Evolutionary conservation across 1,140 invertebrate species (phyloP).

Genomic region (Bombyx mori): DNA sequence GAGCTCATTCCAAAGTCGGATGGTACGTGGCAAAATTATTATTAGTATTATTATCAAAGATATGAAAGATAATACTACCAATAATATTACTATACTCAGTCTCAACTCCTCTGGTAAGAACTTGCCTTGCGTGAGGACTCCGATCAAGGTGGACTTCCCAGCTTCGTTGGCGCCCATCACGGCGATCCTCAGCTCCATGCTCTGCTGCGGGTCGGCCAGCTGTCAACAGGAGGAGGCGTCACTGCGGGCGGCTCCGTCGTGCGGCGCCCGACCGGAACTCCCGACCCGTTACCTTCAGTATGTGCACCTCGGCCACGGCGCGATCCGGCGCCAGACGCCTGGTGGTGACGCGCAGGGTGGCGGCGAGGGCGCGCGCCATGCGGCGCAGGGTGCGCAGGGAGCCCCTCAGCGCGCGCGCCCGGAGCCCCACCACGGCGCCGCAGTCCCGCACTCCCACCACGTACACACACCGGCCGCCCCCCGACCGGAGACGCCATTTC

Average conservation of each 20-base stretch:
- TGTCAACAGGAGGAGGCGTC: conserved; percentile 22
- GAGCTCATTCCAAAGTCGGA: too few relatives aligned
- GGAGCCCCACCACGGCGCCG: conserved; percentile 87
- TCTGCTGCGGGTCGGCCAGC: conserved; percentile 92
- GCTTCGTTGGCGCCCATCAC: conserved; percentile 95
- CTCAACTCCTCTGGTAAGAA: neutral
- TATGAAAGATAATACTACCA: too few relatives aligned
- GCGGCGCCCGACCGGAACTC: neutral
- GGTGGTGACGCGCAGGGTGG: conserved; percentile 81
- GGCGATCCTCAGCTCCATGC: conserved; percentile 90
- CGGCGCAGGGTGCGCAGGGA: conserved; percentile 86
- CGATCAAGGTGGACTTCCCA: conserved; percentile 93
- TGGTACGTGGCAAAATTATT: too few relatives aligned
- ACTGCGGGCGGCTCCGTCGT: too few relatives aligned
- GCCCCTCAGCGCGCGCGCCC: conserved; percentile 83
- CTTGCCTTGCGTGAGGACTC: conserved; percentile 92
- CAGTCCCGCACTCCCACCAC: conserved; percentile 97
- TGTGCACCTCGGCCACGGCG: conserved; percentile 88
- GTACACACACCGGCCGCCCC: conserved; percentile 95
- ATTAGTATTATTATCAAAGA: too few relatives aligned
- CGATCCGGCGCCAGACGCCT: conserved; percentile 63
- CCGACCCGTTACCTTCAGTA: conserved; percentile 80
- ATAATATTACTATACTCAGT: too few relatives aligned
- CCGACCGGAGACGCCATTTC: conserved; percentile 91
- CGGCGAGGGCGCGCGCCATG: conserved; percentile 89